phyloP scores from a whole-genome alignment of 2,888 invertebrate genomes.

The Miltochrista miniata region DNA sequence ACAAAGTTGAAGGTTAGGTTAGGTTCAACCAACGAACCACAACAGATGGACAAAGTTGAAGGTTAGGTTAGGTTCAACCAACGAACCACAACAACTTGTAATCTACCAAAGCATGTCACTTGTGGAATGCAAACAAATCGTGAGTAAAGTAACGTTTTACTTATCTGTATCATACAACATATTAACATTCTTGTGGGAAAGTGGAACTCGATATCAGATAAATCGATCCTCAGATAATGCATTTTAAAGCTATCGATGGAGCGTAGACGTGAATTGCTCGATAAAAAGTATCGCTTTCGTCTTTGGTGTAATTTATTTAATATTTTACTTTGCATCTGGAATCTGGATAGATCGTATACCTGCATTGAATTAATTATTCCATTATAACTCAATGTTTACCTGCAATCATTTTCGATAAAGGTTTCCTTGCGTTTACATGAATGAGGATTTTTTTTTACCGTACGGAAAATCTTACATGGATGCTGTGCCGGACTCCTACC shows the following conservation, averaged over 20 bases:
- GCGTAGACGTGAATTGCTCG: slow-evolving; percentile 36
- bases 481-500: too few species aligned
- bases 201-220: slow-evolving; percentile 47
- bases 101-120: not conserved
- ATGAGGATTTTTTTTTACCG: too few species aligned
- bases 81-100: not conserved
- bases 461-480: too few species aligned
- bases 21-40: too few species aligned
- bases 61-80: too few species aligned
- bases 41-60: too few species aligned
- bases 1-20: too few species aligned
- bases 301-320: not conserved
- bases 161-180: slow-evolving; percentile 6
- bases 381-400: too few species aligned
- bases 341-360: too few species aligned
- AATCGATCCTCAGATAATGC: slow-evolving; percentile 47
- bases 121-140: slow-evolving; percentile 12
- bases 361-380: too few species aligned
- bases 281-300: slow-evolving; percentile 18
- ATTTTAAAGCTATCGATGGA: slow-evolving; percentile 45
- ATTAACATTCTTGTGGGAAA: slow-evolving; percentile 58
- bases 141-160: slow-evolving; percentile 7
- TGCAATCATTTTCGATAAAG: too few species aligned
- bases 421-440: too few species aligned
- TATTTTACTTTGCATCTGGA: not conserved